These are phyloP conservation scores for Microcebus lehilahytsara DNA, from an alignment of 2,113 vertebrate species.

Conservation along the genomic window DNA sequence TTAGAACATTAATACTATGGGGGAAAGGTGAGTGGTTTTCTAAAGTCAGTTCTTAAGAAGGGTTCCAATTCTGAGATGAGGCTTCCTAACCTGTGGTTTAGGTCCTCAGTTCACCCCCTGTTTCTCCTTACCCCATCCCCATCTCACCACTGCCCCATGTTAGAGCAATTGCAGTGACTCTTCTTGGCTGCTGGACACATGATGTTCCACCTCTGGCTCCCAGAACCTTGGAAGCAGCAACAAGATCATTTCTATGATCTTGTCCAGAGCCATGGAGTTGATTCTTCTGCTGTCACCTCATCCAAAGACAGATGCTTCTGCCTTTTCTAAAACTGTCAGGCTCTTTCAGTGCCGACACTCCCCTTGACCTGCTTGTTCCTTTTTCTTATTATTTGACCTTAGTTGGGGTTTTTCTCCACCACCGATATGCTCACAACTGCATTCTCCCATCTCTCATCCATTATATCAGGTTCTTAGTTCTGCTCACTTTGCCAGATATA, in stretches of 20 bases:
- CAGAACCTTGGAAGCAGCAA: slow-evolving; percentile 71
- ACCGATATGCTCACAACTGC: not conserved
- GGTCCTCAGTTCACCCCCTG: not conserved
- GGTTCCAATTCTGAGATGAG: not conserved
- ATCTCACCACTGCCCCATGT: slow-evolving; percentile 66
- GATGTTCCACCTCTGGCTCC: slow-evolving; percentile 84
- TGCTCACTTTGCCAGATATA: not conserved
- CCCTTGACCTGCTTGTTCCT: not conserved
- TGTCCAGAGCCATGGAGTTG: not conserved
- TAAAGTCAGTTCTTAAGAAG: not conserved
- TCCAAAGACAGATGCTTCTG: not conserved
- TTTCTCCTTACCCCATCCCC: not conserved
- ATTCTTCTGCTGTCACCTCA: not conserved
- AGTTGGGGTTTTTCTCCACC: not conserved
- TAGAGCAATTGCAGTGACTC: slow-evolving; percentile 81
- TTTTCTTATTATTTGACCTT: not conserved
- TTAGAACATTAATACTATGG: not conserved
- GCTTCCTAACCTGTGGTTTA: not conserved
- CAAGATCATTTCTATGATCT: not conserved
- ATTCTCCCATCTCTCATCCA: not conserved
- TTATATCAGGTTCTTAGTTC: not conserved
- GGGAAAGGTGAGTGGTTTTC: not conserved
- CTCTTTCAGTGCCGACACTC: not conserved
- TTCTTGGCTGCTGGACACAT: slow-evolving; percentile 85
- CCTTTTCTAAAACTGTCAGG: not conserved